phyloP scores from a whole-genome alignment of 2,797 vertebrate genomes.

The Todus mexicanus region DNA sequence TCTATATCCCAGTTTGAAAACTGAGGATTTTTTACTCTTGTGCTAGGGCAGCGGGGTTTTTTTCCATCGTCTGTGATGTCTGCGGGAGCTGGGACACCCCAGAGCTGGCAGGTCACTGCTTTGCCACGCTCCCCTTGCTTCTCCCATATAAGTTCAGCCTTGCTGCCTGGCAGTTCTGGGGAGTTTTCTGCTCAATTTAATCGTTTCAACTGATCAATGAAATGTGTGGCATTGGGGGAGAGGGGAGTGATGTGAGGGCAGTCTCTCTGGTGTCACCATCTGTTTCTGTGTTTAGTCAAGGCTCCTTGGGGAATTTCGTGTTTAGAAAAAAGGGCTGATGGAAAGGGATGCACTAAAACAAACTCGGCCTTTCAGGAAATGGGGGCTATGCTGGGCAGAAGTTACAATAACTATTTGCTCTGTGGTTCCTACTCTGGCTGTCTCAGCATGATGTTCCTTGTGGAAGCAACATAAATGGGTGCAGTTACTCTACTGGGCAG shows the following conservation, averaged over 20 bases:
- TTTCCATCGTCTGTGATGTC: background rate
- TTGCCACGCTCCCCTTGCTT: background rate
- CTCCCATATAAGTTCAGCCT: background rate
- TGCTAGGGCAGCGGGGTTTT: background rate
- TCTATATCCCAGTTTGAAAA: background rate
- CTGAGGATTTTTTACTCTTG: background rate
- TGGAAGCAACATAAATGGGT: background rate
- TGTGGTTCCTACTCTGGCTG: constrained; percentile 18
- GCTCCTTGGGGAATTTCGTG: background rate
- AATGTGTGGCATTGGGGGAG: background rate
- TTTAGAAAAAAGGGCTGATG: constrained; percentile 25
- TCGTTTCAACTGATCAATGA: constrained; percentile 33
- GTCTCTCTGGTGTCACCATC: constrained; percentile 31
- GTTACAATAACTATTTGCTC: constrained; percentile 35
- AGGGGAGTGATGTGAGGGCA: background rate
- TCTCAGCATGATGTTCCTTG: background rate
- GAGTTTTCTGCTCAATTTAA: constrained; percentile 43
- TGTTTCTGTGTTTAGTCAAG: constrained; percentile 31
- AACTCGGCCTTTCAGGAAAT: constrained; percentile 32
- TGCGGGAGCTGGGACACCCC: background rate
- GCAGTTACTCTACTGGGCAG: background rate
- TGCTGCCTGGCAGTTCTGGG: background rate
- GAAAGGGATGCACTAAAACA: constrained; percentile 21
- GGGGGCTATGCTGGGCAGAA: background rate
- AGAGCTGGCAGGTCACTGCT: accelerated